phyloP scores from a whole-genome alignment of 2,113 vertebrate species.

The Motacilla tschutschensis region DNA sequence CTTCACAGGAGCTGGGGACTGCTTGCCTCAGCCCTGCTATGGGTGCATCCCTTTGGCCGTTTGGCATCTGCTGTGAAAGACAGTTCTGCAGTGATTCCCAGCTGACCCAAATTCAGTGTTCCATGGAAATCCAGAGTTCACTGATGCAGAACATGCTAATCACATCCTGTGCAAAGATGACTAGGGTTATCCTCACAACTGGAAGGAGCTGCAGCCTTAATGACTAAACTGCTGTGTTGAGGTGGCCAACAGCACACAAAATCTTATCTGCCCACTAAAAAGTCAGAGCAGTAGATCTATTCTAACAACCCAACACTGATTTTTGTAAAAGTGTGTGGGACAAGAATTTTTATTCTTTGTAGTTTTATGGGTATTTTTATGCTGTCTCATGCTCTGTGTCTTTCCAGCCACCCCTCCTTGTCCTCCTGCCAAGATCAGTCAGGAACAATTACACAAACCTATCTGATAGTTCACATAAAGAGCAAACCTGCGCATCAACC shows the following conservation, averaged over 20 bases:
- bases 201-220: not conserved
- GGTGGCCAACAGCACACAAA: not conserved
- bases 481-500: not conserved
- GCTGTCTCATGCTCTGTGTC: rapidly evolving
- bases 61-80: not conserved
- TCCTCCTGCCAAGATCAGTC: not conserved
- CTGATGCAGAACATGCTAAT: not conserved
- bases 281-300: not conserved
- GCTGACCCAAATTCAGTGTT: not conserved
- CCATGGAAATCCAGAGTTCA: not conserved
- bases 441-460: not conserved
- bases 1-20: not conserved
- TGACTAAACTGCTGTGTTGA: rapidly evolving
- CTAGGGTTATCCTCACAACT: not conserved
- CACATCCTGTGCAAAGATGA: not conserved
- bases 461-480: not conserved
- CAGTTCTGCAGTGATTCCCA: not conserved
- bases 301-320: not conserved
- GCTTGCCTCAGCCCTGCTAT: not conserved
- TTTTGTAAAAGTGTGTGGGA: not conserved
- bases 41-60: not conserved
- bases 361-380: not conserved
- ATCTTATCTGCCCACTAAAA: not conserved
- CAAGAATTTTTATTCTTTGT: not conserved
- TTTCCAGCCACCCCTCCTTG: not conserved